Evolutionary conservation across 2,888 invertebrate species (phyloP).

Genomic region (Microplitis deprimator): DNA sequence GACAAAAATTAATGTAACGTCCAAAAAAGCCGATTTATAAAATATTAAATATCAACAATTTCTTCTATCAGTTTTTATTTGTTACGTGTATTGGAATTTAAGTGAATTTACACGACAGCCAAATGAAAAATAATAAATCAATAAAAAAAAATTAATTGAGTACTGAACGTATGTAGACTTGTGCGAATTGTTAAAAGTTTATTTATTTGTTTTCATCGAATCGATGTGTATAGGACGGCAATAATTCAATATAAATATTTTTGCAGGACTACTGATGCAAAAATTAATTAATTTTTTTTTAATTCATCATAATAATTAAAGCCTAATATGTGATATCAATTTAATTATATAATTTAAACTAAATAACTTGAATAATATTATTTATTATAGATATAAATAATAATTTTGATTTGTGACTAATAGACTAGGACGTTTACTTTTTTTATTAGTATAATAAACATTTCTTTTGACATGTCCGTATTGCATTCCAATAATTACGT

Average conservation of each 20-base stretch:
- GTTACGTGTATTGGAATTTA: slow-evolving; percentile 28
- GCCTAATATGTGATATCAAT: not conserved
- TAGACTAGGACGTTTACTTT: not conserved
- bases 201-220: slow-evolving; percentile 47
- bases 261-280: not conserved
- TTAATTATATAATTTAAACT: not conserved
- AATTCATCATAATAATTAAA: slow-evolving; percentile 1
- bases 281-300: not conserved
- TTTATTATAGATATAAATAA: slow-evolving; percentile 8
- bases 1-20: no score
- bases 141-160: slow-evolving; percentile 18
- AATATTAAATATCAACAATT: no score
- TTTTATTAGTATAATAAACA: not conserved
- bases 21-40: no score
- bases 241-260: slow-evolving; percentile 53
- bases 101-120: slow-evolving; percentile 11
- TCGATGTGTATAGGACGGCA: slow-evolving; percentile 68
- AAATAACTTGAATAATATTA: not conserved
- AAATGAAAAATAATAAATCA: slow-evolving; percentile 23
- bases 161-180: slow-evolving; percentile 22
- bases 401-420: slow-evolving; percentile 18
- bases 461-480: not conserved
- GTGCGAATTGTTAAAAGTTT: slow-evolving; percentile 8
- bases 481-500: slow-evolving; percentile 7
- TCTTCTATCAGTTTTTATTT: slow-evolving; percentile 36